Conservation (phyloP, 2,797 vertebrate species). For the Fundulus diaphanus region DNA sequence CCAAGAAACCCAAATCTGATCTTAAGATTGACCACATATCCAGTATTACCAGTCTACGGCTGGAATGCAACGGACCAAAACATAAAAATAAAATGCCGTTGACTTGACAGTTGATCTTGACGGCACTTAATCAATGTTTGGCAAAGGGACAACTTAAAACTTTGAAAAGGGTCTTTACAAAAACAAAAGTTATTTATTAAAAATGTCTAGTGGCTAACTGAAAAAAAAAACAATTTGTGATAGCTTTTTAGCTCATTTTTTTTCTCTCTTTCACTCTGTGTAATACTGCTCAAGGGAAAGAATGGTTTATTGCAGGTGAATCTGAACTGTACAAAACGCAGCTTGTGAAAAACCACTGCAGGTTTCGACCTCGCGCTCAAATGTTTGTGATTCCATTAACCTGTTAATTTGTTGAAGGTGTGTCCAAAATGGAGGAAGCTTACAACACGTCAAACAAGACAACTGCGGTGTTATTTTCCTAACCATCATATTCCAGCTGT, state of each 20-base stretch:
- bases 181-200: slow-evolving; percentile 99
- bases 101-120: slow-evolving; percentile 61
- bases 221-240: slow-evolving; percentile 92
- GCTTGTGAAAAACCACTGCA: slow-evolving; percentile 8
- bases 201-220: slow-evolving; percentile 99
- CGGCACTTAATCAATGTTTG: slow-evolving; percentile 85
- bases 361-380: slow-evolving; percentile 27
- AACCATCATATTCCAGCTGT: slow-evolving; percentile 54
- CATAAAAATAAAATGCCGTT: slow-evolving; percentile 54
- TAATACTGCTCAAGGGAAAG: slow-evolving; percentile 81
- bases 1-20: slow-evolving; percentile 99
- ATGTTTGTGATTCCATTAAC: slow-evolving; percentile 22
- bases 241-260: slow-evolving; percentile 84
- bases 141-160: slow-evolving; percentile 94
- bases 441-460: slow-evolving; percentile 33
- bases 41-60: slow-evolving; percentile 61
- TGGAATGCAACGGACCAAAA: slow-evolving; percentile 71
- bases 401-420: slow-evolving; percentile 17
- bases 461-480: slow-evolving; percentile 44
- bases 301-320: slow-evolving; percentile 79
- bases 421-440: slow-evolving; percentile 26
- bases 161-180: slow-evolving; percentile 99
- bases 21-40: slow-evolving; percentile 50
- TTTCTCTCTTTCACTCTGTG: slow-evolving; percentile 71
- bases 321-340: slow-evolving; percentile 21